Evolutionary conservation across 2,888 invertebrate genomes (phyloP), one percentile per base, ranked within the genome.

Genomic region (Mythimna vitellina): DNA sequence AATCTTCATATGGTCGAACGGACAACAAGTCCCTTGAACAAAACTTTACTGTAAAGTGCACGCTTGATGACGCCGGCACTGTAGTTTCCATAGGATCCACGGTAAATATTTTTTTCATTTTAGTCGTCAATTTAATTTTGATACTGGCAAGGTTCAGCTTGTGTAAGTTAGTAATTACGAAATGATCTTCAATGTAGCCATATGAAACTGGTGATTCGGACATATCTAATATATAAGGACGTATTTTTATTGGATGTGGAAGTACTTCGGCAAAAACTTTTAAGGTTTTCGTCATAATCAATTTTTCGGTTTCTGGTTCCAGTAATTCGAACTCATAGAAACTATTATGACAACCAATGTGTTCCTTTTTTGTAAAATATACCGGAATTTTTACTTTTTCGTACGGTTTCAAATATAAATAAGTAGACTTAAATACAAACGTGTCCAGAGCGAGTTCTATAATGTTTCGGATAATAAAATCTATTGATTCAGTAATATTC

Each of bases 181-280:
- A 91, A 61, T 75, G 51, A 77, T 91, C 93, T 87, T 91, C 81
- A 77, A 88, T 92, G 84, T 86, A 90, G 10, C 95, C 95, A 75
- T 92, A 88, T n/a, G 46, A 78, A n/a, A 91, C 68, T 49, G 89
- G 87, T 6, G 93, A 89, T 38, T 85, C 54, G 1, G 92, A 87
- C 94, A 96, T 94, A 73, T 95, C 95, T 71, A 96, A 86, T 53
- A 95, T 83, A 60, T 73, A 53, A 1, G 96, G 96, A 20, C 78
- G 20, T 81, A 96, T 89, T 81, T 86, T 71, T 71, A 96, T 84
- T 20, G 95, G 95, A 86, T 93, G 90, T 8, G 92, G 89, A 61
- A 94, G 82, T 68, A 93, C 87, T 85, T 95, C 93, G 22, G 92
- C 92, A 69, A 90, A 93, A 20, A 96, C 83, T 84, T 87, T 91